Percentiles rank a stretch among this genome's conserved stretches.
Conservation (phyloP, 2,888 invertebrate species). For the Drosophila pullipes region DNA sequence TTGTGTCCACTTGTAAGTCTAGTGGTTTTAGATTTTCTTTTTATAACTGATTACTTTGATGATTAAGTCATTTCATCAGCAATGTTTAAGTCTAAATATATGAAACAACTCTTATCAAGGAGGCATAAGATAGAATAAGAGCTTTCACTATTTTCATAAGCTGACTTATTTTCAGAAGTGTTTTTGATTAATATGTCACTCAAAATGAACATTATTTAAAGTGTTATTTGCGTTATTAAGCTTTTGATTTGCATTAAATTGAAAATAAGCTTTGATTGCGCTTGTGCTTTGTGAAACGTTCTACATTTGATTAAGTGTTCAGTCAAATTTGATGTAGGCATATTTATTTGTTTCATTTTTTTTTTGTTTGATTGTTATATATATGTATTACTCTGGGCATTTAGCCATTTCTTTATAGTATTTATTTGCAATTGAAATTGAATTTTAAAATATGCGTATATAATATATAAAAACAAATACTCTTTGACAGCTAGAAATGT, state of each 20-base stretch:
- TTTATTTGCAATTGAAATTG: constrained; percentile 57
- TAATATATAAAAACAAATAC: constrained; percentile 32
- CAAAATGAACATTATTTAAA: neutral
- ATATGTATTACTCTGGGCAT: constrained; percentile 20
- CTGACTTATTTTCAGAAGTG: neutral
- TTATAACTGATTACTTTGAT: neutral
- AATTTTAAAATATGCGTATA: constrained; percentile 36
- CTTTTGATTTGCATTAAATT: neutral
- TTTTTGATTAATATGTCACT: neutral
- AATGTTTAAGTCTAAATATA: neutral
- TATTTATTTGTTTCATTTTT: constrained; percentile 18
- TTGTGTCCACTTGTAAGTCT: neutral
- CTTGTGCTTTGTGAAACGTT: constrained; percentile 9
- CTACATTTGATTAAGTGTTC: constrained; percentile 18
- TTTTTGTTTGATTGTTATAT: neutral
- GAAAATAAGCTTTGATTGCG: neutral
- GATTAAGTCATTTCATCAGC: neutral
- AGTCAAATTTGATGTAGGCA: constrained; percentile 34
- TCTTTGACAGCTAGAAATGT: constrained; percentile 25
- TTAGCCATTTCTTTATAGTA: constrained; percentile 45
- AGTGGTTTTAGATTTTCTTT: neutral
- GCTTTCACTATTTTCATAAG: too few species aligned
- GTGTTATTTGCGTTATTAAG: neutral
- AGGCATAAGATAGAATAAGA: neutral
- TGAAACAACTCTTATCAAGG: neutral